Percentiles rank a stretch among this genome's conserved stretches.
These are phyloP conservation scores for Rhynchomys soricoides DNA, from an alignment of 2,113 vertebrate species.

Conservation along the genomic window DNA sequence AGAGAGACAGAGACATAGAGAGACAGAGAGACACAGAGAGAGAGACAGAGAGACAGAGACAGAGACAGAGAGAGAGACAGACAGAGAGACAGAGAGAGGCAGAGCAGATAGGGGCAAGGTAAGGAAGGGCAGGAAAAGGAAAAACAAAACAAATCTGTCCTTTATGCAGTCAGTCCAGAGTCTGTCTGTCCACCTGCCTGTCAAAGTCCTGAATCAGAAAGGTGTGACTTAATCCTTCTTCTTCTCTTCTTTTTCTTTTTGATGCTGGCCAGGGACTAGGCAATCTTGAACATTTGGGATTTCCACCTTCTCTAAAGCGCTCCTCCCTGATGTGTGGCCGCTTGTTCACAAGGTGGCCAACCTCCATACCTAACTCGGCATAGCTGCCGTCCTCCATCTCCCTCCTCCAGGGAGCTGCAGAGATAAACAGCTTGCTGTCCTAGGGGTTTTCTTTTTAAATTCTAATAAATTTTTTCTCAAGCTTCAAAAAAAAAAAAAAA, in stretches of 20 bases:
- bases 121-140: not conserved
- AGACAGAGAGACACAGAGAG: fast-evolving
- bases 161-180: not conserved
- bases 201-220: not conserved
- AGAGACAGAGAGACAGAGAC: fast-evolving
- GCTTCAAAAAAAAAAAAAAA: not conserved
- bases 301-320: not conserved
- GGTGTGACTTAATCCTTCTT: not conserved
- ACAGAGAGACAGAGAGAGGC: no score
- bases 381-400: not conserved
- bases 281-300: not conserved
- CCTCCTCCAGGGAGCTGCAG: not conserved
- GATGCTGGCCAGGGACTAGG: not conserved
- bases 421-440: not conserved
- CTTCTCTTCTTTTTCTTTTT: not conserved
- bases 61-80: no score
- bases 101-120: fast-evolving
- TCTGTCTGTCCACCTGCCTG: not conserved
- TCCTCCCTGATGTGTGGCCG: no score
- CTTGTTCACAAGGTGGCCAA: not conserved
- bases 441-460: not conserved
- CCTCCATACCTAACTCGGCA: not conserved
- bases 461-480: not conserved
- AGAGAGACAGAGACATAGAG: fast-evolving
- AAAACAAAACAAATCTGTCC: not conserved